Conservation (phyloP, 2,888 invertebrate genomes). For the Pogonocherus hispidulus region DNA sequence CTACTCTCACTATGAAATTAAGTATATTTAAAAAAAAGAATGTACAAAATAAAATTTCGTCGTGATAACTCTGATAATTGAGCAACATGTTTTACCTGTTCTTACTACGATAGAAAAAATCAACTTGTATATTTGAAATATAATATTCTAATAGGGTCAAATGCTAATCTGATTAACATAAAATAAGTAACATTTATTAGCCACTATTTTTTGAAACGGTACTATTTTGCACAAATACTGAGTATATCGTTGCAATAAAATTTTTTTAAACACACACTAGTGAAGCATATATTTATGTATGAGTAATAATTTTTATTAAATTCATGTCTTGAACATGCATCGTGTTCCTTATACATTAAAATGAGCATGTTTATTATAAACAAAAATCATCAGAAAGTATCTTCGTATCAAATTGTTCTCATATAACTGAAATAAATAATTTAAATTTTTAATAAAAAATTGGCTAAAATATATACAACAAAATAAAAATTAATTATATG, state of each 20-base stretch:
- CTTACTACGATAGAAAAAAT: background rate
- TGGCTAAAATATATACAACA: slow-evolving; percentile 46
- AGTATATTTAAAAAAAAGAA: background rate
- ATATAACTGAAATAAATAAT: slow-evolving; percentile 35
- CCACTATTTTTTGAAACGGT: slow-evolving; percentile 52
- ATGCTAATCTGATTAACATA: slow-evolving; percentile 42
- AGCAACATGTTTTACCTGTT: slow-evolving; percentile 4
- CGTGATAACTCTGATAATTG: background rate
- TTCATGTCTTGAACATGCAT: slow-evolving; percentile 14
- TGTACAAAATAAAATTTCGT: background rate
- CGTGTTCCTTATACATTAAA: slow-evolving; percentile 28
- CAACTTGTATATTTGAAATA: slow-evolving; percentile 19
- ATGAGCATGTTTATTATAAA: slow-evolving; percentile 45
- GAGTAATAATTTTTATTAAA: slow-evolving; percentile 24
- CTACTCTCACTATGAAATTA: no score
- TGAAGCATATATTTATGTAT: slow-evolving; percentile 49
- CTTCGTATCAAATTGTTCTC: slow-evolving; percentile 21
- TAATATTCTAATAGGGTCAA: slow-evolving; percentile 35
- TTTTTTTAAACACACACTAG: slow-evolving; percentile 56
- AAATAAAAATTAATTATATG: slow-evolving; percentile 40
- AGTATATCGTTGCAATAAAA: slow-evolving; percentile 63
- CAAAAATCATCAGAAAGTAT: slow-evolving; percentile 30
- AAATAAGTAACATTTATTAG: slow-evolving; percentile 54
- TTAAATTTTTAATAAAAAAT: slow-evolving; percentile 35
- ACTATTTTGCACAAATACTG: slow-evolving; percentile 61